Base-by-base conservation (phyloP, 2,888 invertebrate genomes). In the Halocaridina rubra region DNA sequence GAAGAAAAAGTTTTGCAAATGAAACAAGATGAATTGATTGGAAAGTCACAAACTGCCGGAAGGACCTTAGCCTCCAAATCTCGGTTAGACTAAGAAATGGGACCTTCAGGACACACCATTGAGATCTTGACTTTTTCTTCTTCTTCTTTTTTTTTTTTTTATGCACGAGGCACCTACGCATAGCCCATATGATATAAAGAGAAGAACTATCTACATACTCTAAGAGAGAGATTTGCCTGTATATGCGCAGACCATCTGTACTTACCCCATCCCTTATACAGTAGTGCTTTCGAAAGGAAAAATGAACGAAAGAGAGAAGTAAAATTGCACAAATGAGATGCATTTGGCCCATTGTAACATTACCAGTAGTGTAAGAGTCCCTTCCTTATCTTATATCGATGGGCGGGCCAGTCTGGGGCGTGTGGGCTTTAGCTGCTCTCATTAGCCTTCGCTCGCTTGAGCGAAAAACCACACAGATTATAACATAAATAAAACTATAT, bases 311-410 rank as follows among this genome's bases (percentile, higher is more conserved):
- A 53, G 27, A 64, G 1, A 22, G 10, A 64, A 64, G 30, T 59
- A 29, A 67, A 19, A 30, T 33, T 27, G 16, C n/a, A 29, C 46
- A 39, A 16, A 59, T 61, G 29, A 74, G 46, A 32, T 30, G 4
- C 64, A 61, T 61, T 61, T 29, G 61, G 74, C 61, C n/a, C 64
- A 78, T 78, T 24, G 79, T 69, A 30, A 27, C 79, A 69, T 75
- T 81, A 71, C 74, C 74, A 71, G 74, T 64, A 74, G 74, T 64
- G 80, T 74, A 81, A 81, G 80, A 61, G 80, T 72, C 74, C 74
- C 59, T 24, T 81, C 33, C 74, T 81, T 81, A 81, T 81, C 80
- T 81, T 74, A 81, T 74, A 81, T 74, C 74, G 80, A 81, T 81
- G 80, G 80, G 80, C 80, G 80, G 80, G 74, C 80, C 74, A 27